Evolutionary conservation across 2,113 vertebrate species (phyloP), one percentile per base, ranked within the genome.

Genomic region (Asarcornis scutulata): DNA sequence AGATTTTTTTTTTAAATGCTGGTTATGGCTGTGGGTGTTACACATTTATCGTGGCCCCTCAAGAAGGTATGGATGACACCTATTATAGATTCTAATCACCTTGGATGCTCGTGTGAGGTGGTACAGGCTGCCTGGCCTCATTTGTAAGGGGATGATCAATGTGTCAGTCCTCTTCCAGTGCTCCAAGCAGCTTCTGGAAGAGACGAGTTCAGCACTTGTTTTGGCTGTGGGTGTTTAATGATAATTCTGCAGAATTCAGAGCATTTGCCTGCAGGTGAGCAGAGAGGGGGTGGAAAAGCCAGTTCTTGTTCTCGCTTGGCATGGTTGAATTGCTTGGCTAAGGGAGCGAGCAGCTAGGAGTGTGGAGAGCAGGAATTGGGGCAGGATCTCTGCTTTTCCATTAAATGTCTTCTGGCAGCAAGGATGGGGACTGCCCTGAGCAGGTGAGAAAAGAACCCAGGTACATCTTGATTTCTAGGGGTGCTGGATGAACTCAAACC

Each of bases 331-430:
- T 46, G 34, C 72, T 73, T 66, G 80, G 76, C 64, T 77, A 68
- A 63, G 56, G 74, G 69, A 74, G 26, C 0, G 0, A 91, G 67
- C 62, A 79, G 60, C 69, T 36, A 5, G 50, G 36, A 75, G 60
- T 0, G 0, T 2, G 38, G 60, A 25, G 60, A 36, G 38, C 3
- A 40, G 66, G 67, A 56, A 40, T 1, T 0, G 13, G 53, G 56
- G 34, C 55, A 48, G 32, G 22, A 32, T 38, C 1, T 1, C 13
- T 53, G n/a, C 13, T 53, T 38, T 63, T 34, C 60, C 36, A 18
- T 81, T 46, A 50, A 62, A 0, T n/a, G 13, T 29, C 59, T 67
- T 56, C 34, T 84, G 82, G 11, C 44, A 78, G 60, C 21, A 50
- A 40, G 31, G 52, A 29, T n/a, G 59, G 75, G 44, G 67, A 3